Evolutionary conservation across 2,113 vertebrate species (phyloP).

Genomic region (Dromaius novaehollandiae): DNA sequence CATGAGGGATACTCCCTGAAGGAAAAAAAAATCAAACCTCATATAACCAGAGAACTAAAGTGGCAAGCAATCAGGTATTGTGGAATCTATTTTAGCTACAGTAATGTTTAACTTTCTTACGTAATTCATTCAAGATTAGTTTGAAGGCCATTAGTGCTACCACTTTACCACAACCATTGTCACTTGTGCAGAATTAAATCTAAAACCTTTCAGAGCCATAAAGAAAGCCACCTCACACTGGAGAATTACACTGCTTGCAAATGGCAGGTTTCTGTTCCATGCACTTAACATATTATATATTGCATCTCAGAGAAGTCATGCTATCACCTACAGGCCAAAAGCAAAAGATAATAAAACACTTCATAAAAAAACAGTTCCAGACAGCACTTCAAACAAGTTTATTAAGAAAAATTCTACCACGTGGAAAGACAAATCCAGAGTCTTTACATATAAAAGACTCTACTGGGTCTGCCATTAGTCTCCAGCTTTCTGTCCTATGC

Average conservation of each 20-base stretch:
- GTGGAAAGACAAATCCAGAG: not conserved
- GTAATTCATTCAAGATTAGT: not conserved
- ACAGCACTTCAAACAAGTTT: constrained; percentile 49
- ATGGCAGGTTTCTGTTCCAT: not conserved
- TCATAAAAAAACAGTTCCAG: constrained; percentile 12
- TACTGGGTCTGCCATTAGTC: not conserved
- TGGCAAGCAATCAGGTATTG: not conserved
- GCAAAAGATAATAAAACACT: constrained; percentile 32
- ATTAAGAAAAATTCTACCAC: constrained; percentile 7
- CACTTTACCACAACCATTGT: not conserved
- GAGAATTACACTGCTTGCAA: not conserved
- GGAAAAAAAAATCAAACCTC: not conserved
- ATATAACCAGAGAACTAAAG: not conserved
- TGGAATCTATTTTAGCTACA: not conserved
- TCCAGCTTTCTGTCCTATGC: not conserved
- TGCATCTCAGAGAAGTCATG: constrained; percentile 8
- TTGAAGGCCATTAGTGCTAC: not conserved
- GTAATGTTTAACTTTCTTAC: not conserved
- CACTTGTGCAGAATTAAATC: not conserved
- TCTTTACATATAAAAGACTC: not conserved
- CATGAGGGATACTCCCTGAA: not conserved
- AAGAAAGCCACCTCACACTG: not conserved
- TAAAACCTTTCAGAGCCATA: constrained; percentile 10
- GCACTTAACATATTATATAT: not conserved
- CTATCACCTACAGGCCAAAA: constrained; percentile 6